Conservation (phyloP, 2,888 invertebrate species). For the Habroteleia sp. region DNA sequence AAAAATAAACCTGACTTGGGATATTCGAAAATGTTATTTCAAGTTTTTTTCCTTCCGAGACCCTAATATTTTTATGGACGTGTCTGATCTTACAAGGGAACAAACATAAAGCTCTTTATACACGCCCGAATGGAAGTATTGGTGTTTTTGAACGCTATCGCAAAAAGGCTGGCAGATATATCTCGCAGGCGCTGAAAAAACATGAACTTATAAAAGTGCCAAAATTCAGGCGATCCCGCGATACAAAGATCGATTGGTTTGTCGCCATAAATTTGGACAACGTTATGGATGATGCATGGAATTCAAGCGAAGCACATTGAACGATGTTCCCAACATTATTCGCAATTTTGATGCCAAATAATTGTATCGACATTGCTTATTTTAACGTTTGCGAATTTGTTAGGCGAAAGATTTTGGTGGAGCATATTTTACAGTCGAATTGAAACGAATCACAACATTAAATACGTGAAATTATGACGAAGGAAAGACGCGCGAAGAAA, state of each 20-base stretch:
- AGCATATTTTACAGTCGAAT: conserved; percentile 32
- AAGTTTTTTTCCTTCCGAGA: conserved; percentile 39
- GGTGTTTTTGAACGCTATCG: conserved; percentile 53
- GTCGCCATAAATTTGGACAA: conserved; percentile 40
- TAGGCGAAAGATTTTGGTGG: conserved; percentile 26
- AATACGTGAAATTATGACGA: conserved; percentile 58
- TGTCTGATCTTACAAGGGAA: conserved; percentile 49
- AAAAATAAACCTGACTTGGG: conserved; percentile 30
- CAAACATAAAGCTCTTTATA: conserved; percentile 57
- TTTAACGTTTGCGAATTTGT: conserved; percentile 12
- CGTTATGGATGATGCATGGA: conserved; percentile 25
- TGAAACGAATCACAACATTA: conserved; percentile 57
- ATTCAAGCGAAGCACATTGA: not conserved
- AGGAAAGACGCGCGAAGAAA: conserved; percentile 39
- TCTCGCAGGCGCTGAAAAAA: conserved; percentile 52
- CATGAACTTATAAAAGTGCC: conserved; percentile 51
- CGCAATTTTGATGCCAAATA: conserved; percentile 14
- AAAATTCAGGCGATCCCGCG: conserved; percentile 51
- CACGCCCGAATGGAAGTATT: conserved; percentile 43
- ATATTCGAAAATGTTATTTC: conserved; percentile 39
- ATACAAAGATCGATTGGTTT: conserved; percentile 67
- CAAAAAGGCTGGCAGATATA: conserved; percentile 57
- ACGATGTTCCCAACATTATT: no score
- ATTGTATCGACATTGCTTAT: conserved; percentile 27
- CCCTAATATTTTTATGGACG: conserved; percentile 50